phyloP scores from a whole-genome alignment of 2,797 vertebrate genomes.

The Naso thynnoides region DNA sequence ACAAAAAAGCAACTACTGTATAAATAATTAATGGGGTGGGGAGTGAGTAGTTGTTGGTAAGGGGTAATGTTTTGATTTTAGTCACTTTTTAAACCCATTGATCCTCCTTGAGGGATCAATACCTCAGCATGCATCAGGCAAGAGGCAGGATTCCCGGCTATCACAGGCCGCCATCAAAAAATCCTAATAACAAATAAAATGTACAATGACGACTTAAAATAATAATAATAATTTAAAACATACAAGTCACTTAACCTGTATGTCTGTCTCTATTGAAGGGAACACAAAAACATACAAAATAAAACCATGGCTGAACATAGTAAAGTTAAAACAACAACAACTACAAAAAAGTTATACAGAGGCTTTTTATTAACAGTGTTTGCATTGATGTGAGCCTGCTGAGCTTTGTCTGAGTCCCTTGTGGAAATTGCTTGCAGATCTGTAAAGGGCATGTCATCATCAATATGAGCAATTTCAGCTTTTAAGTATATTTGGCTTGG shows the following conservation, averaged over 20 bases:
- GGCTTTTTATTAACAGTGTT: no score
- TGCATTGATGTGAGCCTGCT: no score
- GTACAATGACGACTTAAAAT: neutral
- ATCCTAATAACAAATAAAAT: neutral
- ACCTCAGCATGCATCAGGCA: constrained; percentile 15
- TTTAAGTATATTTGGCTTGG: no score
- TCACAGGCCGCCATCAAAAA: neutral
- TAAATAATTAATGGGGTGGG: neutral
- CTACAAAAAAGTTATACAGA: no score
- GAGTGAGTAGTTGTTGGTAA: neutral
- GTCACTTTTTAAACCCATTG: constrained; percentile 13
- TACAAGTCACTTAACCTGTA: neutral
- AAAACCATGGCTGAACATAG: no score
- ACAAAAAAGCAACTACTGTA: neutral
- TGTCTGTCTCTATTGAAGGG: neutral
- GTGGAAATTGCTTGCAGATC: no score
- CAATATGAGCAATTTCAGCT: no score
- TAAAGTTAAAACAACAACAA: no score
- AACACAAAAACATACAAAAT: no score
- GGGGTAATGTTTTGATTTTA: constrained; percentile 9
- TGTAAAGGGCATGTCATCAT: no score
- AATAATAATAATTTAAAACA: neutral
- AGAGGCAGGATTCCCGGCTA: constrained; percentile 8
- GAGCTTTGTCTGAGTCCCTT: no score
- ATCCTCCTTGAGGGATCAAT: constrained; percentile 14